Conservation (phyloP, 2,888 invertebrate species). For the Diarsia brunnea region DNA sequence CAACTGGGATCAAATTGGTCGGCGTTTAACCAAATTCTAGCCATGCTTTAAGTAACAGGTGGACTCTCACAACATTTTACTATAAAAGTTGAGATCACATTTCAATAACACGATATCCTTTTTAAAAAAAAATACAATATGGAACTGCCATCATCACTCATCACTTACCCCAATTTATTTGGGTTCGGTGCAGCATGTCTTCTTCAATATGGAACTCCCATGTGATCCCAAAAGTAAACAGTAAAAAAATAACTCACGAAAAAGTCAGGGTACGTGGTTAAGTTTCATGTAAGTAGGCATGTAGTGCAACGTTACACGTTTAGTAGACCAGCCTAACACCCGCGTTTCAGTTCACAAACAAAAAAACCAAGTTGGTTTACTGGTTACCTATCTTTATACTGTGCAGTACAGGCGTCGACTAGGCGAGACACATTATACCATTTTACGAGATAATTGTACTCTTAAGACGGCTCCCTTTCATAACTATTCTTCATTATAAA, state of each 20-base stretch:
- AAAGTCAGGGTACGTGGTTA: background rate
- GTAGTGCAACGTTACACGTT: background rate
- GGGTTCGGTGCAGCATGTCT: no score
- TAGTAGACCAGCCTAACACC: background rate
- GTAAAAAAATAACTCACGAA: background rate
- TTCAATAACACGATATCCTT: background rate
- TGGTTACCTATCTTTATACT: constrained; percentile 1
- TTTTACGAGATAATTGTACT: constrained; percentile 46
- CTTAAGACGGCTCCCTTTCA: constrained; percentile 21
- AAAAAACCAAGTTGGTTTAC: background rate
- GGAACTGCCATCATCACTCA: background rate
- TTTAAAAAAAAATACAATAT: background rate
- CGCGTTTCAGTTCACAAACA: background rate
- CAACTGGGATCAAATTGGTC: background rate
- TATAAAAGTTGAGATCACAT: background rate
- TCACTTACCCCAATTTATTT: background rate
- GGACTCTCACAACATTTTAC: background rate
- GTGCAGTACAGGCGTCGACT: constrained; percentile 47
- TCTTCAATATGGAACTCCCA: background rate
- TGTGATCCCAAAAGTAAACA: background rate
- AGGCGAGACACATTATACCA: constrained; percentile 52
- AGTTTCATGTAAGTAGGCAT: background rate
- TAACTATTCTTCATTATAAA: background rate
- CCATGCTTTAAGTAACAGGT: background rate
- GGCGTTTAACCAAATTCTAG: background rate